Evolutionary conservation across 2,797 vertebrate species (phyloP), one percentile per base, ranked within the genome.

Genomic region (Rhadinocentrus ornatus): DNA sequence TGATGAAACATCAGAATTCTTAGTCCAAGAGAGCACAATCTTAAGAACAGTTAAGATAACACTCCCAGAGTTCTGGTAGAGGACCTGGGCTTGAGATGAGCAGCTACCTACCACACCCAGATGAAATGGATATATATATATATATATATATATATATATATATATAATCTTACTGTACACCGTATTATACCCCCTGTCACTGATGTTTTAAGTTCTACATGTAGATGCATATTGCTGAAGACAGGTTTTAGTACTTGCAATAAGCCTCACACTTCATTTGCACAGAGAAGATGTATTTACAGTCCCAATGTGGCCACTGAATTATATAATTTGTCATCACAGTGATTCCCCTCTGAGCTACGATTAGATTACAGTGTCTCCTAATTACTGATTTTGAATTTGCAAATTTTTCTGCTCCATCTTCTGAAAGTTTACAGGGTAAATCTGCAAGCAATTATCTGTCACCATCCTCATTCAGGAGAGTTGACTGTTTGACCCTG

Each of bases 361-460:
- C 79, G 80, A 86, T 87, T 86, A 85, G 87, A 90, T 92, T 82
- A 86, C 78, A 67, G 56, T 71, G 82, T 82, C 78, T 88, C 79
- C 85, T 91, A 91, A 91, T 93, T 89, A 90, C 75, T 69, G 79
- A 53, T 64, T 65, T 78, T 54, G 82, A 88, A 92, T 93, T 91
- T 78, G 75, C 89, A 88, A 88, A 84, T 84, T 75, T 75, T 85
- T 75, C 80, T 69, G 57, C 75, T 75, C 69, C 64, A 75, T 83
- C 75, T 57, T 78, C 63, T 78, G 70, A 82, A 91, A 87, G 77
- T 90, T 92, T 83, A 86, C 88, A 83, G 80, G 87, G 81, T 66
- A 69, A 86, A 87, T 85, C 92, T 91, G 87, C 78, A 6, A 88
- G 93, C 89, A 84, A 87, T 89, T 89, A 91, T 92, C 90, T 82